Percentiles rank a stretch among this genome's conserved stretches.
Evolutionary conservation across 2,888 invertebrate species (phyloP).

Genomic region (Hydropsyche betteni): DNA sequence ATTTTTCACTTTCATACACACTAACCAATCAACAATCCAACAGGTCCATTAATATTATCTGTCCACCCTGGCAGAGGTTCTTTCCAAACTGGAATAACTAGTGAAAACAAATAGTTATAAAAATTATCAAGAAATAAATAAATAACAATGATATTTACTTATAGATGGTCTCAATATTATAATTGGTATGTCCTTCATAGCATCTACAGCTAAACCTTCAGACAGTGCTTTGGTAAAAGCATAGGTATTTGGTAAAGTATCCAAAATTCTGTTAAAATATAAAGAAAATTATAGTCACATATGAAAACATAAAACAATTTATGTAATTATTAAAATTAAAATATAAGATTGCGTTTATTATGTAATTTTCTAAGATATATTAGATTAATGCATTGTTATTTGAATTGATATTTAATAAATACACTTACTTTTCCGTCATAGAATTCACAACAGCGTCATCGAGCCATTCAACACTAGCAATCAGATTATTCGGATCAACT

Average conservation of each 20-base stretch:
- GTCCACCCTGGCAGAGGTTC: constrained; percentile 91
- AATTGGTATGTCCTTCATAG: constrained; percentile 79
- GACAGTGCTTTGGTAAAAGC: constrained; percentile 93
- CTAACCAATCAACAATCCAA: constrained; percentile 76
- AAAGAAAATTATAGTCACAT: background rate
- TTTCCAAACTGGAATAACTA: constrained; percentile 86
- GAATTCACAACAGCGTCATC: constrained; percentile 73
- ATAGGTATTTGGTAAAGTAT: constrained; percentile 88
- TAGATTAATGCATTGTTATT: background rate
- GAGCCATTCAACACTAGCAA: constrained; percentile 82
- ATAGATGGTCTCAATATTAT: constrained; percentile 88
- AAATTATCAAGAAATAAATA: background rate
- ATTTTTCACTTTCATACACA: background rate
- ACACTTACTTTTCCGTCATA: constrained; percentile 69
- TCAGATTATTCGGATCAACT: constrained; percentile 77
- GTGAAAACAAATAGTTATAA: too few species aligned
- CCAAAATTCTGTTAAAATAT: constrained; percentile 67
- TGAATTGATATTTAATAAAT: constrained; percentile 26
- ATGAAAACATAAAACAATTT: too few species aligned
- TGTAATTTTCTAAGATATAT: background rate
- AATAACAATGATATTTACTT: constrained; percentile 61
- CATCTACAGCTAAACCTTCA: constrained; percentile 83
- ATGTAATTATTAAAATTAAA: too few species aligned
- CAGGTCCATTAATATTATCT: constrained; percentile 93
- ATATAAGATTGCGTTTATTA: too few species aligned